phyloP scores from a whole-genome alignment of 2,113 vertebrate genomes.

The Salvelinus namaycush region DNA sequence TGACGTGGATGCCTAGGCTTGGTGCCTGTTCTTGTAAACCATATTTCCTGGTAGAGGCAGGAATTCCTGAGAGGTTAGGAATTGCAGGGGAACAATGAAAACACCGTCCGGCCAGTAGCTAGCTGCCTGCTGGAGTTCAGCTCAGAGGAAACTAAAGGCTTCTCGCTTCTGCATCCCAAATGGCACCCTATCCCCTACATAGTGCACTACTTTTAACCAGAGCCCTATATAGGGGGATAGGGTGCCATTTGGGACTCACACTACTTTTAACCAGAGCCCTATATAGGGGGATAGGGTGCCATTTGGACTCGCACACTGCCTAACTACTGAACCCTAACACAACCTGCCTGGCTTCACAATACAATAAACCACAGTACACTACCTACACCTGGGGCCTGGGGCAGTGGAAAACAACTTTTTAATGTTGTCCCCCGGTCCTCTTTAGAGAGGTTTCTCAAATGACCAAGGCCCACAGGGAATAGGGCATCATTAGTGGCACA shows the following conservation, averaged over 20 bases:
- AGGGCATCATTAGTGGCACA: no score
- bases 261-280: no score
- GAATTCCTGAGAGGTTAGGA: conserved; percentile 75
- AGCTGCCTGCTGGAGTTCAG: conserved; percentile 39
- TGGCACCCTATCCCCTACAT: no score
- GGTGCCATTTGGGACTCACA: no score
- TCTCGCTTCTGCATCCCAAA: conserved; percentile 18
- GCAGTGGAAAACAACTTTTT: conserved; percentile 44
- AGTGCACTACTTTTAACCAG: no score
- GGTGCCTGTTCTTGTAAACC: conserved; percentile 68
- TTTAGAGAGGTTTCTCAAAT: conserved; percentile 36
- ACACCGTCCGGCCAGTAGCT: conserved; percentile 41
- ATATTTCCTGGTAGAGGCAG: conserved; percentile 75
- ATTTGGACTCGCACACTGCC: no score
- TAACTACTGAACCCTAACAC: conserved; percentile 52
- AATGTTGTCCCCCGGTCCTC: conserved; percentile 6
- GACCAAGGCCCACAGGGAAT: background rate
- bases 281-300: no score
- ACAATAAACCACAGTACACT: conserved; percentile 27
- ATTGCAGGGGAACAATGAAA: conserved; percentile 71
- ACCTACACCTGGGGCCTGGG: conserved; percentile 44
- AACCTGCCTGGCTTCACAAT: conserved; percentile 32
- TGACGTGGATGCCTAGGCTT: conserved; percentile 51
- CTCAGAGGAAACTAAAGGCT: conserved; percentile 43
- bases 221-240: no score